phyloP scores from a whole-genome alignment of 2,797 vertebrate genomes.

The Luscinia luscinia region DNA sequence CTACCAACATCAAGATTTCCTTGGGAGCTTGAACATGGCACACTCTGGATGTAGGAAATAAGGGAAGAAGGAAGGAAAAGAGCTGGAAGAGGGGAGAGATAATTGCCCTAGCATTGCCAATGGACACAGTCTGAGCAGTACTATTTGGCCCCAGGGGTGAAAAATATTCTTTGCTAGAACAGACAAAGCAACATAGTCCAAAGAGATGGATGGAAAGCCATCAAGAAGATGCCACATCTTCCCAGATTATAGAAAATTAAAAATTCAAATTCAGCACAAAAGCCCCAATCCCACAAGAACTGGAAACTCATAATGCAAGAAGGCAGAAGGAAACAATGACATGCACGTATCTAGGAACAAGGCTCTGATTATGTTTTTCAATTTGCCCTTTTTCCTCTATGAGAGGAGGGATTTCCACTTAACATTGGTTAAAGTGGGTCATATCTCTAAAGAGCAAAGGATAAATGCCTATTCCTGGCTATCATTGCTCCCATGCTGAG shows the following conservation, averaged over 20 bases:
- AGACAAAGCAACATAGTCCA: background rate
- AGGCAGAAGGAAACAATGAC: background rate
- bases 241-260: background rate
- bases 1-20: background rate
- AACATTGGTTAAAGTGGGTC: background rate
- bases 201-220: background rate
- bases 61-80: background rate
- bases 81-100: background rate
- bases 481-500: background rate
- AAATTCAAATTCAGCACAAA: background rate
- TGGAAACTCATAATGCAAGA: background rate
- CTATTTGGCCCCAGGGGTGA: background rate
- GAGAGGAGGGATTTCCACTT: background rate
- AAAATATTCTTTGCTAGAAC: background rate
- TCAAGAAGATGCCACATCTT: background rate
- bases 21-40: background rate
- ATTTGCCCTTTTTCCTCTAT: background rate
- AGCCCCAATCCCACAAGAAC: background rate
- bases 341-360: accelerated
- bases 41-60: background rate
- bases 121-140: background rate
- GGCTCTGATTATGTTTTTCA: background rate
- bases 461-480: background rate
- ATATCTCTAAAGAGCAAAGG: background rate
- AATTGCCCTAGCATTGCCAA: background rate